Conservation (phyloP, 2,113 vertebrate species). For the Upupa epops region DNA sequence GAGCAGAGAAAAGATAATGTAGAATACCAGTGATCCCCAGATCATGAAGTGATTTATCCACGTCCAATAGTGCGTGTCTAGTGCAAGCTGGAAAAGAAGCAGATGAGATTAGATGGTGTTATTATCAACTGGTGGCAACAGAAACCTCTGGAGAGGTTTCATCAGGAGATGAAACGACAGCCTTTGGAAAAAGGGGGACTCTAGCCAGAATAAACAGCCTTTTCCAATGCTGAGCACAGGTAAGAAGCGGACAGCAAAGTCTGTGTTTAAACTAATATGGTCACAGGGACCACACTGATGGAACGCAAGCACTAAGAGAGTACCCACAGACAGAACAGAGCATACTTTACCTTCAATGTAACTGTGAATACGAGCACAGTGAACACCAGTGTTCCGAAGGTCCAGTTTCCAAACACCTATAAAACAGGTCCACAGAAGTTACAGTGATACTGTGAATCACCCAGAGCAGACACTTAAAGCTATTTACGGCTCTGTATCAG, state of each 20-base stretch:
- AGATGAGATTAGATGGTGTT: background rate
- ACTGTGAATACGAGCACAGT: constrained; percentile 94
- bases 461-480: background rate
- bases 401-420: constrained; percentile 98
- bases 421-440: constrained; percentile 3
- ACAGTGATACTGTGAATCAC: background rate
- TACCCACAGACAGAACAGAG: background rate
- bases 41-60: constrained; percentile 99
- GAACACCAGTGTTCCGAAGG: constrained; percentile 94
- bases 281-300: background rate
- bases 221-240: background rate
- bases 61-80: constrained; percentile 98
- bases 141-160: no score
- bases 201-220: background rate
- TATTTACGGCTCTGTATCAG: background rate
- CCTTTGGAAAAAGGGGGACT: background rate
- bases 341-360: constrained; percentile 87
- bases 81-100: constrained; percentile 81
- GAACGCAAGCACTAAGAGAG: background rate
- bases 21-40: constrained; percentile 97
- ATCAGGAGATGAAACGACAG: background rate
- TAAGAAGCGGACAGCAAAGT: background rate
- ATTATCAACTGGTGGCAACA: background rate
- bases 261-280: background rate
- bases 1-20: constrained; percentile 93